Evolutionary conservation across 2,113 vertebrate genomes (phyloP).

Genomic region (Perca flavescens): DNA sequence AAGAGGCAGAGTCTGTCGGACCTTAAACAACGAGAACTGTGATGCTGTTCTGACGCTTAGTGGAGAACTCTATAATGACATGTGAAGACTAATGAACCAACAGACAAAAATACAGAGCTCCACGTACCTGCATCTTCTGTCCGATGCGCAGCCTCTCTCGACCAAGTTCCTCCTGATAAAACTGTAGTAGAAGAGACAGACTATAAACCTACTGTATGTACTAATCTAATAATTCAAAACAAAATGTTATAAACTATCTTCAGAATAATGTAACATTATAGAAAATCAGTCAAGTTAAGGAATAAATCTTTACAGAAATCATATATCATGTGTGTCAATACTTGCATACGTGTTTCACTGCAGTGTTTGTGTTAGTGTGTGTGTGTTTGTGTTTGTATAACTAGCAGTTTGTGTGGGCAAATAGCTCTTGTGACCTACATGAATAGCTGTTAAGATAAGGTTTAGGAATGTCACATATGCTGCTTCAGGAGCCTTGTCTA

Average conservation of each 20-base stretch:
- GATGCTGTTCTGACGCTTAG: conserved; percentile 54
- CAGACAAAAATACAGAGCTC: not conserved
- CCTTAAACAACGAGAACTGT: conserved; percentile 8
- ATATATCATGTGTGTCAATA: not conserved
- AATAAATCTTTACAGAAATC: not conserved
- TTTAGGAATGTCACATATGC: conserved; percentile 58
- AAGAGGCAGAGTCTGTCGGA: conserved; percentile 56
- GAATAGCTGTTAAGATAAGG: conserved; percentile 53
- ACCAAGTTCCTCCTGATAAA: conserved; percentile 85
- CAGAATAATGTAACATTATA: not conserved
- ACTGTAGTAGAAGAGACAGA: conserved; percentile 72
- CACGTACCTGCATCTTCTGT: conserved; percentile 86
- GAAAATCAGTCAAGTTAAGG: not conserved
- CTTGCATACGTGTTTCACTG: not conserved
- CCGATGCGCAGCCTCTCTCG: conserved; percentile 84
- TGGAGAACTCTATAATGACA: conserved; percentile 35
- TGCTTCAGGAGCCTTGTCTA: conserved; percentile 46
- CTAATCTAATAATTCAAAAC: not conserved
- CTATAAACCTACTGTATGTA: not conserved
- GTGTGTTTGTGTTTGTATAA: conserved; percentile 30
- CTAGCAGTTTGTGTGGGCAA: conserved; percentile 4
- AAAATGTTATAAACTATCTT: not conserved
- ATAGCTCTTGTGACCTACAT: conserved; percentile 19
- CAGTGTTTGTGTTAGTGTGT: conserved; percentile 1
- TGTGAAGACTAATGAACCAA: not conserved